These are phyloP conservation scores for Nerophis ophidion DNA, from an alignment of 2,113 vertebrate genomes.

Conservation along the genomic window DNA sequence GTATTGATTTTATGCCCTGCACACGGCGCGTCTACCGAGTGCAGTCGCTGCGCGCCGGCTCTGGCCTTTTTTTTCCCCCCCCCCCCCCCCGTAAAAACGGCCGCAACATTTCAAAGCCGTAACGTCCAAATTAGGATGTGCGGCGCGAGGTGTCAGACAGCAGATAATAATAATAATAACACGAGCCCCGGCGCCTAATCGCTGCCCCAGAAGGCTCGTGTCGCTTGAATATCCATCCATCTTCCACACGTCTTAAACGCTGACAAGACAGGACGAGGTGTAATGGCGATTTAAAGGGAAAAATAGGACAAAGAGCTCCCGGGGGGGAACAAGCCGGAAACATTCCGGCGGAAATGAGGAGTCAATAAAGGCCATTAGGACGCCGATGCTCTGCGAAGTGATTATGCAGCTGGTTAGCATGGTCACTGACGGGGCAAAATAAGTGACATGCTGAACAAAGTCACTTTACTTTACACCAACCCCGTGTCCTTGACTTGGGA, in stretches of 20 bases:
- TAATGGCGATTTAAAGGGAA: conserved; percentile 32
- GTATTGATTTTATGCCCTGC: conserved; percentile 65
- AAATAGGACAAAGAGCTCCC: conserved; percentile 27
- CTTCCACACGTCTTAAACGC: neutral
- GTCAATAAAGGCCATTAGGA: conserved; percentile 42
- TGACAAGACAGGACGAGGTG: conserved; percentile 10
- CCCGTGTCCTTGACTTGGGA: no score
- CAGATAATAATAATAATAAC: neutral
- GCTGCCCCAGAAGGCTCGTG: neutral
- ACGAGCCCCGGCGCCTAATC: neutral
- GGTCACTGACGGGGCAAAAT: conserved; percentile 20
- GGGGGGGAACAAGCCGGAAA: conserved; percentile 27
- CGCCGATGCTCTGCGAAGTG: conserved; percentile 33
- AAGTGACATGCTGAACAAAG: conserved; percentile 9
- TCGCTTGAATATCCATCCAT: conserved; percentile 4
- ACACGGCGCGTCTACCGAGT: neutral
- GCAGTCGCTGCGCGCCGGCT: conserved; percentile 16
- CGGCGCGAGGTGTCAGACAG: neutral
- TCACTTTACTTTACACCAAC: no score
- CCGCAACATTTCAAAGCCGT: conserved; percentile 25
- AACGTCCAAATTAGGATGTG: conserved; percentile 28
- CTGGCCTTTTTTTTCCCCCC: conserved; percentile 51
- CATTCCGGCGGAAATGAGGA: conserved; percentile 43
- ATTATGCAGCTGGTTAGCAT: conserved; percentile 38
- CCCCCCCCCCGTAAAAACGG: conserved; percentile 18